Conservation (phyloP, 1,140 invertebrate genomes). For the Brachionus angularis region DNA sequence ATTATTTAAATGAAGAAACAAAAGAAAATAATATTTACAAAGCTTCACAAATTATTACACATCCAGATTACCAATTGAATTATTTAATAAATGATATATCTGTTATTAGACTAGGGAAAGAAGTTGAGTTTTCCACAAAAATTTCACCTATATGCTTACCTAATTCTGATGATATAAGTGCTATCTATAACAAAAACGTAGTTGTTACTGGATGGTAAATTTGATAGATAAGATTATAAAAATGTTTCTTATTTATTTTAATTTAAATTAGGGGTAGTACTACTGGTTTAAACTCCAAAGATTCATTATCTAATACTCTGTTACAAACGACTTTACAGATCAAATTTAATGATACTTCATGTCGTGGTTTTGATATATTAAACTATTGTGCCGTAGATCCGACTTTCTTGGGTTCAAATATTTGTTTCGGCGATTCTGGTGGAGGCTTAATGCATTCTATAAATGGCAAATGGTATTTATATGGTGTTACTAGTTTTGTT, state of each 20-base stretch:
- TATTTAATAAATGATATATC: background rate
- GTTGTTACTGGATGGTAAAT: slow-evolving; percentile 20
- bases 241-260: background rate
- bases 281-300: background rate
- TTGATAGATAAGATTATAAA: background rate
- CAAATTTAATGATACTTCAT: background rate
- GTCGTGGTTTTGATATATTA: background rate
- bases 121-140: background rate
- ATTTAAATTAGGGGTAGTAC: slow-evolving; percentile 5
- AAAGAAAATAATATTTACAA: background rate
- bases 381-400: slow-evolving; percentile 25
- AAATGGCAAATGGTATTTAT: slow-evolving; percentile 10
- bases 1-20: background rate
- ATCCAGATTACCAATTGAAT: background rate
- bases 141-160: background rate
- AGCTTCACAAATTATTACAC: background rate
- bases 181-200: background rate
- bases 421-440: slow-evolving; percentile 30
- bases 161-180: background rate
- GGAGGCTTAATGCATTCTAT: slow-evolving; percentile 27
- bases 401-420: background rate
- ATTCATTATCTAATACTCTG: background rate
- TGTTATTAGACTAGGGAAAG: background rate
- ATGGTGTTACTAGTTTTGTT: slow-evolving; percentile 10
- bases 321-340: slow-evolving; percentile 6